Base-by-base conservation (phyloP, 2,888 invertebrate genomes). In the Lasioglossum zephyrum region DNA sequence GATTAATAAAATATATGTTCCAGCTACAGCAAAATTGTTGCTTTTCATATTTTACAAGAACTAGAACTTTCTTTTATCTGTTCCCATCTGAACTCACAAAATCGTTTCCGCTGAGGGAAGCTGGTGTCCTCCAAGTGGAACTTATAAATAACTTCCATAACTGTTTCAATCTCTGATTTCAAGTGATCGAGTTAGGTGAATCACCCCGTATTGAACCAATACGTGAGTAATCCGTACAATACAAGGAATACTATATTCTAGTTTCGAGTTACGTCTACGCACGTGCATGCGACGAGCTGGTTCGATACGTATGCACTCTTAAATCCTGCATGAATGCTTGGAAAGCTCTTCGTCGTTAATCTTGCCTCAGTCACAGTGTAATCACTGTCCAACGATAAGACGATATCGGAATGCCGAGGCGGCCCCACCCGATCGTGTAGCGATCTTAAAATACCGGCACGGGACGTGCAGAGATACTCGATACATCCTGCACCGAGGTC, bases 351-450 rank as follows among this genome's bases (percentile, higher is more conserved):
- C 84, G 77, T 87, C 87, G 88, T 90, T 90, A 90, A 90, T 90
- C 90, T 90, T 90, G 75, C 44, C 87, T 39, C 83, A 79, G 88
- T 90, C 90, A 87, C 88, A 87, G 89, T 88, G 90, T 90, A 90
- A 90, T 90, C 90, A 90, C 88, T 90, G 87, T 84, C 87, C 81
- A 72, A 70, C 86, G 90, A 90, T 90, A 90, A 90, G 87, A 85
- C 82, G 90, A 89, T 90, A 90, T 90, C 88, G 87, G 89, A 86
- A 90, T 87, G 88, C 84, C 84, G 82, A 79, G 82, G 77, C 77
- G 77, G 78, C 88, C 85, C 81, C 82, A 49, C 85, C 79, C 87
- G 87, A 87, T 89, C 82, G 85, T 81, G 78, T 75, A 73, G 66
- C 82, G 87, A 89, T 89, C 87, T 89, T 84, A 89, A 90, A 89